Percentiles rank a stretch among this genome's conserved stretches.
Evolutionary conservation across 2,797 vertebrate genomes (phyloP).

Genomic region (Scomberomorus guttatus): DNA sequence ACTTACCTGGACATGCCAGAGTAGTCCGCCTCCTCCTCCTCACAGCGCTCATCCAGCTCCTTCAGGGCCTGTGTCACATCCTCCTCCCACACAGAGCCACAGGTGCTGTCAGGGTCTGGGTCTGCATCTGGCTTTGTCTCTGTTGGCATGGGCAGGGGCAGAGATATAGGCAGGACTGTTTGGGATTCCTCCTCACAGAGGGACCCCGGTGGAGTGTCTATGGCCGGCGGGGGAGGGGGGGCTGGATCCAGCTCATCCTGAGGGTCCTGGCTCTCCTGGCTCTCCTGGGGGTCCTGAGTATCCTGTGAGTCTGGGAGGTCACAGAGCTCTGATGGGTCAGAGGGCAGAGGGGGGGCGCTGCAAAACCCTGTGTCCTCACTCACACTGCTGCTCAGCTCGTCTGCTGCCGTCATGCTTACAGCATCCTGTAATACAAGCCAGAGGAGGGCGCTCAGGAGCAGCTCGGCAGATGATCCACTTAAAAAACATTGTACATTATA

Average conservation of each 20-base stretch:
- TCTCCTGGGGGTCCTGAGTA: constrained; percentile 79
- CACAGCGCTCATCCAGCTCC: constrained; percentile 96
- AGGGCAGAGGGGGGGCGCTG: constrained; percentile 88
- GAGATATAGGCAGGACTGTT: constrained; percentile 80
- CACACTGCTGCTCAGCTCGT: constrained; percentile 91
- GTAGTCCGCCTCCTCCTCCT: constrained; percentile 97
- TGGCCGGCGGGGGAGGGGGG: constrained; percentile 85
- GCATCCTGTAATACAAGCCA: constrained; percentile 86
- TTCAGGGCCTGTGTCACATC: constrained; percentile 97
- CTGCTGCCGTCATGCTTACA: constrained; percentile 88
- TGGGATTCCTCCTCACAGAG: constrained; percentile 88
- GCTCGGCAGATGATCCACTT: background rate
- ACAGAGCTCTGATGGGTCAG: constrained; percentile 89
- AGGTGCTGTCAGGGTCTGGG: constrained; percentile 88
- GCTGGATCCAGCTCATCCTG: constrained; percentile 86
- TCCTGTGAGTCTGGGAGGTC: constrained; percentile 87
- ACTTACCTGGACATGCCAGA: constrained; percentile 94
- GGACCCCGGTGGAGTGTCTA: constrained; percentile 91
- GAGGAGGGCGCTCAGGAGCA: constrained; percentile 48
- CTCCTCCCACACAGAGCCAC: constrained; percentile 94
- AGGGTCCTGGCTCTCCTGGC: constrained; percentile 83
- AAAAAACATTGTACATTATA: background rate
- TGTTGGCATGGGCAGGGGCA: constrained; percentile 46
- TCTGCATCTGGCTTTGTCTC: constrained; percentile 63
- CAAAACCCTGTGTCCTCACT: constrained; percentile 94